phyloP scores from a whole-genome alignment of 2,888 invertebrate genomes.

The Euclidia mi region DNA sequence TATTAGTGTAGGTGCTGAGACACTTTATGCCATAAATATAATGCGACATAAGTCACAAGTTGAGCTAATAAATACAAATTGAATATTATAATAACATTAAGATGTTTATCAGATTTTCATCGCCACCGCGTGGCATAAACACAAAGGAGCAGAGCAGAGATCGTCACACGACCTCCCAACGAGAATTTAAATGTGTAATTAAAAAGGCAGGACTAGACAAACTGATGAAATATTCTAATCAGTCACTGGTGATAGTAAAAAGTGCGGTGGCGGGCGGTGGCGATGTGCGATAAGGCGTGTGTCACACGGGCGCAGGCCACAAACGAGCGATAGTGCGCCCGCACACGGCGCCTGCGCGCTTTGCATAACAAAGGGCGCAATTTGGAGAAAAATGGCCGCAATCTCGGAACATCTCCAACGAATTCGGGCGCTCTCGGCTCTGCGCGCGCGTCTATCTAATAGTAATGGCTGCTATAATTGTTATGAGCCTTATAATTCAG shows the following conservation, averaged over 20 bases:
- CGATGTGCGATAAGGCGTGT: slow-evolving; percentile 80
- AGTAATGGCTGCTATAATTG: slow-evolving; percentile 22
- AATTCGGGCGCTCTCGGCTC: slow-evolving; percentile 65
- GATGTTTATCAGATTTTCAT: slow-evolving; percentile 43
- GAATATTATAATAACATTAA: slow-evolving; percentile 39
- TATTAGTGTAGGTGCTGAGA: too few relatives aligned
- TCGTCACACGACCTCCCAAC: slow-evolving; percentile 67
- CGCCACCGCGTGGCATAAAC: slow-evolving; percentile 21
- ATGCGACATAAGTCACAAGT: slow-evolving; percentile 27
- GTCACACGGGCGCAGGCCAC: slow-evolving; percentile 80
- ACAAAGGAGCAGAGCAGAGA: slow-evolving; percentile 35
- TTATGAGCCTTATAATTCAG: slow-evolving; percentile 8
- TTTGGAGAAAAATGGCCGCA: slow-evolving; percentile 88
- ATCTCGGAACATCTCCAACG: slow-evolving; percentile 78
- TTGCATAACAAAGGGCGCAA: slow-evolving; percentile 90
- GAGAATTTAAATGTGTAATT: slow-evolving; percentile 71
- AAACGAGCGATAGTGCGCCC: slow-evolving; percentile 83
- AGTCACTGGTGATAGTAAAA: slow-evolving; percentile 84
- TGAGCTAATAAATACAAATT: slow-evolving; percentile 8
- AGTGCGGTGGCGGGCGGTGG: slow-evolving; percentile 72
- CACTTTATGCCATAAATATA: not conserved
- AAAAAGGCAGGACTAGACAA: slow-evolving; percentile 72
- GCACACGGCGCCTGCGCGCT: slow-evolving; percentile 88
- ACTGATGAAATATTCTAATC: slow-evolving; percentile 89
- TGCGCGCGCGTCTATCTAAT: slow-evolving; percentile 65